Evolutionary conservation across 2,797 vertebrate species (phyloP).

Genomic region (Xyrichtys novacula): DNA sequence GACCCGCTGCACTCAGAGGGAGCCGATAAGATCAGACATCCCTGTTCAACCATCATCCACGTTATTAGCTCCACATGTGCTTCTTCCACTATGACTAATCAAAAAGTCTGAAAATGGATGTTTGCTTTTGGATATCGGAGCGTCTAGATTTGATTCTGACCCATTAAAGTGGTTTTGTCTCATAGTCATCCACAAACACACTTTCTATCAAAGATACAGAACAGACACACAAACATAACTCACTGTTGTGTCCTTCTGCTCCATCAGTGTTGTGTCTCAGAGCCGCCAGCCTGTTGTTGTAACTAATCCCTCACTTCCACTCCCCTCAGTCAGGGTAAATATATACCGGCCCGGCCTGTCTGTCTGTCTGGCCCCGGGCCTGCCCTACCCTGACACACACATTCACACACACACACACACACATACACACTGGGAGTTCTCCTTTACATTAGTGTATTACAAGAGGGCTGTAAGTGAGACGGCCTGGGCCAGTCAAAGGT

Average conservation of each 20-base stretch:
- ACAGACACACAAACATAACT: constrained; percentile 10
- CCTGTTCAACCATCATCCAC: neutral
- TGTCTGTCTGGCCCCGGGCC: constrained; percentile 45
- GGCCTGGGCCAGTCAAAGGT: constrained; percentile 16
- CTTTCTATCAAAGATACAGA: no score
- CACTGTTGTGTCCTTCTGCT: constrained; percentile 12
- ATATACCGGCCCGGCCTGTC: constrained; percentile 63
- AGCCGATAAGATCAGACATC: neutral
- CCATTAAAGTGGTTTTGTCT: neutral
- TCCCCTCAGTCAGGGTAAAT: constrained; percentile 63
- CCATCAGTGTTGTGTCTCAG: constrained; percentile 20
- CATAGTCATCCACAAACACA: no score
- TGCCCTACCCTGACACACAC: constrained; percentile 28
- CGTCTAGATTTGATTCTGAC: neutral
- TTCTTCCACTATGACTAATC: neutral
- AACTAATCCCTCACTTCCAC: constrained; percentile 64
- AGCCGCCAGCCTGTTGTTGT: constrained; percentile 56
- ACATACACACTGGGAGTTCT: constrained; percentile 34
- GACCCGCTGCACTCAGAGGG: neutral
- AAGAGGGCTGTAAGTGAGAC: constrained; percentile 43
- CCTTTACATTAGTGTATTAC: constrained; percentile 38
- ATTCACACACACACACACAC: constrained; percentile 34
- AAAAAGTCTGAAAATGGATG: neutral
- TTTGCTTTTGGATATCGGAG: neutral
- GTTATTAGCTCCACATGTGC: neutral